Conservation (phyloP, 2,888 invertebrate species). For the Choreutis nemorana region DNA sequence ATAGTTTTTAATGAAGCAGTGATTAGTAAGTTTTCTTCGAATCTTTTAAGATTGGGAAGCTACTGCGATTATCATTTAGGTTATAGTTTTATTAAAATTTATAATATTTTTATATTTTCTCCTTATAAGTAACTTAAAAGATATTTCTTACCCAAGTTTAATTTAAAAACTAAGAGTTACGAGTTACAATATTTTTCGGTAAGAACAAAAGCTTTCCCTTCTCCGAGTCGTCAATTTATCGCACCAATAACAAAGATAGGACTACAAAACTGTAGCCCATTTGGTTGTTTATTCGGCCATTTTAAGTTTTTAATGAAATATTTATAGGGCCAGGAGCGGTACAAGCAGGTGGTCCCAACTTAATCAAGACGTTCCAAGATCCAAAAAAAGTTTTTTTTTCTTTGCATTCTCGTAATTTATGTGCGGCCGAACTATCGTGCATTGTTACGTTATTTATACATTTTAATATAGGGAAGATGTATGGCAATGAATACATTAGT, state of each 20-base stretch:
- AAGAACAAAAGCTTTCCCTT: constrained; percentile 29
- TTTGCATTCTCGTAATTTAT: constrained; percentile 53
- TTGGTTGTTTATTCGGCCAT: constrained; percentile 53
- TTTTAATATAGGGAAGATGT: constrained; percentile 58
- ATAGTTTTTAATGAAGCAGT: too few relatives aligned
- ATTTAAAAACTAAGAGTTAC: too few relatives aligned
- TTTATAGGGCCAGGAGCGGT: constrained; percentile 47
- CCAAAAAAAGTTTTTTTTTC: constrained; percentile 50
- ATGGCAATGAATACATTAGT: constrained; percentile 60
- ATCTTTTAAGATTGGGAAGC: too few relatives aligned
- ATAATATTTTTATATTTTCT: too few relatives aligned
- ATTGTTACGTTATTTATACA: constrained; percentile 54
- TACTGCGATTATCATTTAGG: too few relatives aligned
- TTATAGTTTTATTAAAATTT: too few relatives aligned
- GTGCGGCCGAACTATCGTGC: constrained; percentile 28
- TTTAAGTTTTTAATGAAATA: constrained; percentile 47
- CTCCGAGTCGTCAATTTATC: constrained; percentile 36
- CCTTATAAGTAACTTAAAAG: too few relatives aligned
- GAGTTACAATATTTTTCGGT: constrained; percentile 22
- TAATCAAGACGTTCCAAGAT: constrained; percentile 65
- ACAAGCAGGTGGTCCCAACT: constrained; percentile 62
- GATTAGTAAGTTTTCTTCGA: too few relatives aligned
- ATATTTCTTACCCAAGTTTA: too few relatives aligned
- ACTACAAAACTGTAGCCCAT: constrained; percentile 35
- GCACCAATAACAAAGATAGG: constrained; percentile 19